Percentiles rank a stretch among this genome's conserved stretches.
Evolutionary conservation across 1,140 invertebrate species (phyloP).

Genomic region (Odontomachus brunneus): DNA sequence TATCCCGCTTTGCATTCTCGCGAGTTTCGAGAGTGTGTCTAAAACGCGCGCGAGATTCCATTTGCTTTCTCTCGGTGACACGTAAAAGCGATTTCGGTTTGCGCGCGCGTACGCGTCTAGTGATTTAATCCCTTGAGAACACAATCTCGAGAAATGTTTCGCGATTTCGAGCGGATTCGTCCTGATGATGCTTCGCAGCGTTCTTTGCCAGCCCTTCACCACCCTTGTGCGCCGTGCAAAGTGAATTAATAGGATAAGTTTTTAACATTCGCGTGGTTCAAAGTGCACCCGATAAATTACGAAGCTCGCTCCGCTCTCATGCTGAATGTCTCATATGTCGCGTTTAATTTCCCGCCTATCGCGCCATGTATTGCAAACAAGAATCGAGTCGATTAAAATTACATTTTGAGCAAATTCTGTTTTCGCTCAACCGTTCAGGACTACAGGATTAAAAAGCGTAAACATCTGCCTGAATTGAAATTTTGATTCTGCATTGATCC

Average conservation of each 20-base stretch:
- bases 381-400: neutral
- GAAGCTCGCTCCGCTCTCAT: neutral
- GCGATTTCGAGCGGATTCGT: neutral
- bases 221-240: neutral
- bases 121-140: conserved; percentile 26
- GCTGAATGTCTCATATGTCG: too few species aligned
- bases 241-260: neutral
- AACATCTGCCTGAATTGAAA: too few species aligned
- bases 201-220: neutral
- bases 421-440: neutral
- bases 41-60: neutral
- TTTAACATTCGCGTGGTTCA: neutral
- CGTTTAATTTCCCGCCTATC: too few species aligned
- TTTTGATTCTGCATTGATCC: too few species aligned
- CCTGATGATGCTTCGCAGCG: neutral
- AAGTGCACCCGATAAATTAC: neutral
- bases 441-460: conserved; percentile 5
- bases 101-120: neutral
- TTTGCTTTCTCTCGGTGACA: conserved; percentile 23
- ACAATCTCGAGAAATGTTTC: conserved; percentile 13
- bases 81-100: conserved; percentile 47
- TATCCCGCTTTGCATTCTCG: neutral
- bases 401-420: neutral
- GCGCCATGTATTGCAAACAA: neutral
- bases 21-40: neutral